These are phyloP conservation scores for Leptinotarsa undecemlineata DNA, from an alignment of 1,140 invertebrate species.

Conservation along the genomic window DNA sequence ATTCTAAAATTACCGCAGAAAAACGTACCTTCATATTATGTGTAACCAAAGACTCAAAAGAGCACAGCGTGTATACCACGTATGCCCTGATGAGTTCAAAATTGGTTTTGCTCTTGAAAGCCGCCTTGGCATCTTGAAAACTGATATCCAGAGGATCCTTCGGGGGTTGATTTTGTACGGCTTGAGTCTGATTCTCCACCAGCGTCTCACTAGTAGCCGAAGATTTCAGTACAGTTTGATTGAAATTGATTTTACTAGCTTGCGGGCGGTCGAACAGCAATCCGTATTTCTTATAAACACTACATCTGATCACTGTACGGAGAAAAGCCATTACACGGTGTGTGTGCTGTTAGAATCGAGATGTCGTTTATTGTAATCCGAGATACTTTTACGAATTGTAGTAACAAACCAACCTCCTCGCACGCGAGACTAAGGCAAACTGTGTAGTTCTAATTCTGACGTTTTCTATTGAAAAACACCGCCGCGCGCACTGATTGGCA, in stretches of 20 bases:
- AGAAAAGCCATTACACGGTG: constrained; percentile 56
- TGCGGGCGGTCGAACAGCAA: constrained; percentile 43
- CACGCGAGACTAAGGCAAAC: background rate
- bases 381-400: constrained; percentile 1
- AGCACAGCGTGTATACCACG: constrained; percentile 92
- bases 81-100: constrained; percentile 90
- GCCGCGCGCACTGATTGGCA: background rate
- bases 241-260: constrained; percentile 45
- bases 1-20: background rate
- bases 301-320: constrained; percentile 53
- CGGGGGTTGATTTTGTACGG: constrained; percentile 54
- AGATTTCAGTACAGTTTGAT: constrained; percentile 43
- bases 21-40: constrained; percentile 89
- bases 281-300: constrained; percentile 52
- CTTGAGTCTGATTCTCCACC: constrained; percentile 32
- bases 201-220: constrained; percentile 31
- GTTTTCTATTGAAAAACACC: background rate
- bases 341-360: background rate
- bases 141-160: constrained; percentile 84
- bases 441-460: background rate
- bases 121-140: constrained; percentile 79
- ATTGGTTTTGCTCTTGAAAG: constrained; percentile 94
- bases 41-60: constrained; percentile 86
- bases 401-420: background rate
- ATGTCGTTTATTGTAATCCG: background rate